Evolutionary conservation across 2,797 vertebrate species (phyloP), one percentile per base, ranked within the genome.

Genomic region (Chrysocyon brachyurus): DNA sequence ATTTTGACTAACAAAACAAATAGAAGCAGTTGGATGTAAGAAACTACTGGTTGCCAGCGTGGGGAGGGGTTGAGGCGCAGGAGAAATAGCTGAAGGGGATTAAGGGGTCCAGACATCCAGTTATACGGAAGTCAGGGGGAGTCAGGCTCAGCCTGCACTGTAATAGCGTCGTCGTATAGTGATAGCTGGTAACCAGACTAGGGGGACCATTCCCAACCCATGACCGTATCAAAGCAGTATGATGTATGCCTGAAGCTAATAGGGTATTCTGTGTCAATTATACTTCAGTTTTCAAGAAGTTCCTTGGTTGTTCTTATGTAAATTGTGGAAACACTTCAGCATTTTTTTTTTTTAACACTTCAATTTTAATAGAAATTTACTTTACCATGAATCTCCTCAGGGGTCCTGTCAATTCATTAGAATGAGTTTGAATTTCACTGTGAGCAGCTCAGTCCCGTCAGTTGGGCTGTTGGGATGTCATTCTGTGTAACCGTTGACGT

Each of bases 281-380:
- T 7, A 22, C 16, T 78, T 78, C 16, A 6, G 31, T n/a, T 56
- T n/a, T 83, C 5, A 92, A 26, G 92, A 52, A 61, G 22, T 73
- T 92, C 11, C 19, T 78, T 57, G 54, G 3, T 78, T 64, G 54
- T 3, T 78, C 57, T 46, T 31, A 21, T 33, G 15, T 68, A 81
- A 73, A 68, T 96, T 36, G 52, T 22, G 72, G 52, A 87, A 72
- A 28, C 21, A 26, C 15, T 56, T 52, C 90, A 6, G 31, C 40
- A 8, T 46, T 46, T 46, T 46, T 46, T 46, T 46, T 6, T 46
- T 46, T 40, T 40, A 40, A 46, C 40, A 46, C 40, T 46, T 64
- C 93, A 54, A 78, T 93, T 94, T 93, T 87, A 87, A 49, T 16
- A 57, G 49, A 46, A 83, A 70, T 87, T 57, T 75, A 78, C 57